Evolutionary conservation across 2,888 invertebrate genomes (phyloP).

Genomic region (Netelia virgata): DNA sequence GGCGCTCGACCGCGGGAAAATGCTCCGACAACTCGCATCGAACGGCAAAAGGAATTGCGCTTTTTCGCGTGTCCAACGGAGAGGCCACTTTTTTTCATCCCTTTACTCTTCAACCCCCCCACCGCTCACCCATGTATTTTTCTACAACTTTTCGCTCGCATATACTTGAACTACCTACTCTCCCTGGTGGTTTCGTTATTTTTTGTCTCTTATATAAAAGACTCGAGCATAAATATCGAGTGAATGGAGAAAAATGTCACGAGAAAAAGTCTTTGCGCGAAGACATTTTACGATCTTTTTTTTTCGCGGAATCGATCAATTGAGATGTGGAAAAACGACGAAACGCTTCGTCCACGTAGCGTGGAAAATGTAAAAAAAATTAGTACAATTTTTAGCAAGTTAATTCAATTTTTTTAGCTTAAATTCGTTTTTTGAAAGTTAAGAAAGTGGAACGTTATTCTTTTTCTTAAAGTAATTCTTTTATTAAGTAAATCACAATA

Average conservation of each 20-base stretch:
- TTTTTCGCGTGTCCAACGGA: neutral
- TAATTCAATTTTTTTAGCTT: too few relatives aligned
- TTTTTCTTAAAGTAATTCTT: too few relatives aligned
- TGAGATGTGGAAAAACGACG: neutral
- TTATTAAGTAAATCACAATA: too few relatives aligned
- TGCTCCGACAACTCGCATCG: conserved; percentile 25
- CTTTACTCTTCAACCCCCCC: neutral
- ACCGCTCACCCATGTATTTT: conserved; percentile 7
- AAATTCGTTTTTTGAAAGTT: too few relatives aligned
- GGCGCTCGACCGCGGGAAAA: conserved; percentile 58
- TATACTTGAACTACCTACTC: neutral
- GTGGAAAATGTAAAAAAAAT: too few relatives aligned
- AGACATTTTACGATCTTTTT: neutral
- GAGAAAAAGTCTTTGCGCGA: neutral
- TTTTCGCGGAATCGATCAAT: neutral
- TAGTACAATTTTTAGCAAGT: too few relatives aligned
- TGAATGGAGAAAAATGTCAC: neutral
- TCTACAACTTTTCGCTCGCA: neutral
- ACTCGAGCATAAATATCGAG: neutral
- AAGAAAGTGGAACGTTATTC: too few relatives aligned
- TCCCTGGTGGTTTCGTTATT: neutral
- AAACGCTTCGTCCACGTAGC: neutral
- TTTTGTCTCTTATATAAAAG: neutral
- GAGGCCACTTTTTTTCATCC: conserved; percentile 2
- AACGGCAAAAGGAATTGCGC: neutral